Conservation (phyloP, 1,140 invertebrate genomes). For the Homalodisca vitripennis region DNA sequence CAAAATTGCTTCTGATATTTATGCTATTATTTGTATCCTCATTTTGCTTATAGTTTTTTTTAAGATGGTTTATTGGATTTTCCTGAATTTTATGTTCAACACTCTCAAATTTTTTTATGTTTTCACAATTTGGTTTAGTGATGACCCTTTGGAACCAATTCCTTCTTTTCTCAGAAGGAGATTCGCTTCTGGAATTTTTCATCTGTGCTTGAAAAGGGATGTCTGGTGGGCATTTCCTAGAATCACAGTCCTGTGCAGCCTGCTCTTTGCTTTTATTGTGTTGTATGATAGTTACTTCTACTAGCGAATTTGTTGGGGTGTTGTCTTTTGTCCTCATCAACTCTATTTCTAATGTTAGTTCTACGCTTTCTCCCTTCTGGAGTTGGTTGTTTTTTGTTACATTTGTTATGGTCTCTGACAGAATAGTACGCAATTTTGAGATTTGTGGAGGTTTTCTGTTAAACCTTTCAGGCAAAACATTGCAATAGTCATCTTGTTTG, state of each 20-base stretch:
- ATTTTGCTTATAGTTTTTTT: too few relatives aligned
- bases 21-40: neutral
- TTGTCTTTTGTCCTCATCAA: constrained; percentile 2
- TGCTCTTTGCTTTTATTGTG: neutral
- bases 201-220: neutral
- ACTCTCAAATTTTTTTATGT: neutral
- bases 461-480: too few relatives aligned
- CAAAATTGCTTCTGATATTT: neutral
- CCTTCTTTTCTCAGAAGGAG: neutral
- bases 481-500: too few relatives aligned
- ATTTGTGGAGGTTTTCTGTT: neutral
- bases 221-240: neutral
- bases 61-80: too few relatives aligned
- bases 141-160: neutral
- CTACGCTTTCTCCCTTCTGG: constrained; percentile 13
- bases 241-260: neutral
- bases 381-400: neutral
- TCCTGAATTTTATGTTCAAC: too few relatives aligned
- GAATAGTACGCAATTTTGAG: neutral
- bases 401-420: constrained; percentile 10
- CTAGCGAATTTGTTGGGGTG: constrained; percentile 9
- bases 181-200: neutral
- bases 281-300: constrained; percentile 12
- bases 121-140: neutral
- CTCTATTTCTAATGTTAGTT: constrained; percentile 17